Base-by-base conservation (phyloP, 1,140 invertebrate genomes). In the Thaumatotibia leucotreta region DNA sequence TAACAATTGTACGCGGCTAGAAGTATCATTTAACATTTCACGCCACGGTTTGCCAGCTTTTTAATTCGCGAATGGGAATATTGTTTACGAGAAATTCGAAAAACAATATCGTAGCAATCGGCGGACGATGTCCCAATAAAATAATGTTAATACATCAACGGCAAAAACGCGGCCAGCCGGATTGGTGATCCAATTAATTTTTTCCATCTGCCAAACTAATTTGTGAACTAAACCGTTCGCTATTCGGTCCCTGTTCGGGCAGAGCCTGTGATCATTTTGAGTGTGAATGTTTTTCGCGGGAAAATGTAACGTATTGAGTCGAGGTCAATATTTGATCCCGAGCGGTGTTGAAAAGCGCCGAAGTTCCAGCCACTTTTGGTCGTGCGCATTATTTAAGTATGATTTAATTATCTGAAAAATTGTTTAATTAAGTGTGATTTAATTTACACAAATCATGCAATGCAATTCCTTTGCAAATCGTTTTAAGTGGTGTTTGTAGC, bases 261-360 rank as follows among this genome's bases (percentile, higher is more conserved):
- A 74, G 72, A 49, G 31, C 52, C 66, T 49, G 77, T 86, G 86
- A 86, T 89, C 80, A 87, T 89, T 84, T 85, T 83, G 79, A 83
- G 85, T 83, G 80, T 63, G 74, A 88, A 84, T 88, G 80, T 88
- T 88, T 88, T 86, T 83, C 83, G 76, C 73, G 75, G 82, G 77
- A 64, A 79, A 80, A 81, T 83, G 77, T 82, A 77, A 84, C 82
- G 80, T 86, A 82, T 88, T 86, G 83, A 82, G 75, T 80, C 68
- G 72, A 70, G 75, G 86, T 86, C 83, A 86, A 88, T 86, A 88
- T 86, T 88, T 85, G 83, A 80, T 80, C 69, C 69, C 66, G 70
- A 68, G 61, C 66, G 66, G 49, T 75, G 75, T 69, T 64, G 35
- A 63, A 67, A 66, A 61, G 66, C 74, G 73, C 70, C 64, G 61